Evolutionary conservation across 2,113 vertebrate species (phyloP), one percentile per base, ranked within the genome.

Genomic region (Eolophus roseicapilla): DNA sequence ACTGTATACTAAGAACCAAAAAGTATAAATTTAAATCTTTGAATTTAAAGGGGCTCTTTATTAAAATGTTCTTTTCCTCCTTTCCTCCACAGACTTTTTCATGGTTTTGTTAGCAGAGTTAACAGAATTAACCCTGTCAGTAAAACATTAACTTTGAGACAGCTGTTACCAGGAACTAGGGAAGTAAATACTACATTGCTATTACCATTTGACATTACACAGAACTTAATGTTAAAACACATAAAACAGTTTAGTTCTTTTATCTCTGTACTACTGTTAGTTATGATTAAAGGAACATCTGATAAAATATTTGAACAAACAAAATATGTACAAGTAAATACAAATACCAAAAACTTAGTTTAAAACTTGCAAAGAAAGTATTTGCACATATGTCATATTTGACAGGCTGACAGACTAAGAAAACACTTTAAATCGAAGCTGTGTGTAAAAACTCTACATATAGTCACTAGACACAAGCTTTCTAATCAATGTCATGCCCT

Each of bases 241-340:
- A 92, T 64, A 93, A 96, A 86, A 90, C 67, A 94, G 52, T 82
- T 86, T 37, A 10, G 13, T 14, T 86, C 92, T 96, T 96, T 78
- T 37, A 76, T 25, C 29, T 80, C 16, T 70, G 57, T 44, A 82
- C 95, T 92, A 74, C 79, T 57, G 18, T 71, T 91, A 81, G 55
- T 70, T 73, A 65, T 81, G 64, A 46, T 92, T 92, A 87, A 47
- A n/a, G 41, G 15, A 77, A 49, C 8, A 41, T 91, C 86, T 87
- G 69, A 93, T 95, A 21, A 95, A 97, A 94, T 90, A 95, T 90
- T 94, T 97, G 75, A 97, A 91, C 68, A 96, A 97, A 97, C 82
- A 96, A 96, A 96, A 69, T 92, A 88, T 41, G 67, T 94, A 94
- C 93, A 93, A 96, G 87, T 94, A 97, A 95, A 97, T 90, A 88